These are phyloP conservation scores for Penaeus japonicus DNA, from an alignment of 1,140 invertebrate species.

Conservation along the genomic window DNA sequence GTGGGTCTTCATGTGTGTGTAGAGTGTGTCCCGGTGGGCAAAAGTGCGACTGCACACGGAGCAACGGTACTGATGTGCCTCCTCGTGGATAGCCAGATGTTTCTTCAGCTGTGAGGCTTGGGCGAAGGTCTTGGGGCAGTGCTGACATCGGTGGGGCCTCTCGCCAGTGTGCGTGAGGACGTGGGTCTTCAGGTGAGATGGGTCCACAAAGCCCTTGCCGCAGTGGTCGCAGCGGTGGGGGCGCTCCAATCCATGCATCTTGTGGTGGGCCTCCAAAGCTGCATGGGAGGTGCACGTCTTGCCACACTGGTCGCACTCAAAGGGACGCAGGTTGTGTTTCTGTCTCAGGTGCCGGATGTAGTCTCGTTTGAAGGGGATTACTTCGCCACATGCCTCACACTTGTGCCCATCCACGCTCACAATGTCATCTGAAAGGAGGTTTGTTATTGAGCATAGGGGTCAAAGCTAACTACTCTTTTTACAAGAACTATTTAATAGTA, in stretches of 20 bases:
- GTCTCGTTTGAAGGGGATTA: slow-evolving; percentile 54
- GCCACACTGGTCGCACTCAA: slow-evolving; percentile 72
- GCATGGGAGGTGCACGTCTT: slow-evolving; percentile 75
- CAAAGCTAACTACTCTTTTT: neutral
- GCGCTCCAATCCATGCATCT: slow-evolving; percentile 61
- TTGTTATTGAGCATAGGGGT: neutral
- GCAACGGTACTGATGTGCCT: slow-evolving; percentile 96
- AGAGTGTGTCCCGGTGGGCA: slow-evolving; percentile 60
- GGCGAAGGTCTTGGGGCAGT: slow-evolving; percentile 50
- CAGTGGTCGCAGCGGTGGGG: slow-evolving; percentile 53
- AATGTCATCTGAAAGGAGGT: slow-evolving; percentile 11
- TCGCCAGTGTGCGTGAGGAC: slow-evolving; percentile 42
- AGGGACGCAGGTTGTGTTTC: slow-evolving; percentile 63
- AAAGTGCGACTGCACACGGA: slow-evolving; percentile 76
- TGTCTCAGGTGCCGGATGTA: slow-evolving; percentile 52
- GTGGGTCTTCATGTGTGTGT: slow-evolving; percentile 63
- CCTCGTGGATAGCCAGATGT: slow-evolving; percentile 84
- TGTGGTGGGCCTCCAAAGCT: slow-evolving; percentile 71
- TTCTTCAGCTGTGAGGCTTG: slow-evolving; percentile 48
- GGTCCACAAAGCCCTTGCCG: slow-evolving; percentile 43
- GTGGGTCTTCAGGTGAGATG: slow-evolving; percentile 49
- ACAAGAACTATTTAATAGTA: no score
- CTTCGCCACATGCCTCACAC: slow-evolving; percentile 57
- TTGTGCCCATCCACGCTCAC: slow-evolving; percentile 34
- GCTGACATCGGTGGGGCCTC: slow-evolving; percentile 46